phyloP scores from a whole-genome alignment of 2,113 vertebrate genomes.

The Plecotus auritus region DNA sequence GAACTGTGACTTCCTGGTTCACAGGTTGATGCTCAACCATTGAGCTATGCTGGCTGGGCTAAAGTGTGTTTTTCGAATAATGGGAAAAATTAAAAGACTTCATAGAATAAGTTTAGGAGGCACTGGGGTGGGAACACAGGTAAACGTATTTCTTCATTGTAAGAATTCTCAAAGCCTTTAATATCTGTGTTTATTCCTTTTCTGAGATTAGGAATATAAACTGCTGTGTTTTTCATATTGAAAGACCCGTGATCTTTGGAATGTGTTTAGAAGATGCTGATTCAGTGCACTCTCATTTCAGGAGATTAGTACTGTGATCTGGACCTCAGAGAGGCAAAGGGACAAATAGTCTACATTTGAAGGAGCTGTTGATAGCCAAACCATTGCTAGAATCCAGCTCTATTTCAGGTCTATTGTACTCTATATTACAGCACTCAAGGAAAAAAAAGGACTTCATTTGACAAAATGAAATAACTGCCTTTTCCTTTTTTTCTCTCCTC shows the following conservation, averaged over 20 bases:
- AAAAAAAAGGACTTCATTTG: neutral
- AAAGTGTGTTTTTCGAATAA: neutral
- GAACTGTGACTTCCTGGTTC: too few species aligned
- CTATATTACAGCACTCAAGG: neutral
- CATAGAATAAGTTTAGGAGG: neutral
- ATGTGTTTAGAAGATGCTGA: neutral
- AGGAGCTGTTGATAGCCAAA: slow-evolving; percentile 6
- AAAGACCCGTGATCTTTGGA: neutral
- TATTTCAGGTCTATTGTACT: neutral
- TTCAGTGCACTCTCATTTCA: neutral
- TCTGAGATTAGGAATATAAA: neutral
- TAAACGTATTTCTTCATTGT: neutral
- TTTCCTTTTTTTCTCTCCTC: neutral
- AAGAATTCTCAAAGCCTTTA: neutral
- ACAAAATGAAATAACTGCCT: neutral
- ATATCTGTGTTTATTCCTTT: neutral
- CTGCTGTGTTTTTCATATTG: neutral
- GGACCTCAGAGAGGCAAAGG: neutral
- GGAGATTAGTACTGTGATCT: neutral
- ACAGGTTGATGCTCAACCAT: too few species aligned
- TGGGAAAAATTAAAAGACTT: neutral
- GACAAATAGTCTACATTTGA: neutral
- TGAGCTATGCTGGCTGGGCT: too few species aligned
- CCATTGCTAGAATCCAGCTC: neutral
- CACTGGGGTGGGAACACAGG: neutral